Percentiles rank a stretch among this genome's conserved stretches.
Conservation (phyloP, 2,888 invertebrate genomes). For the Notocelia uddmanniana region DNA sequence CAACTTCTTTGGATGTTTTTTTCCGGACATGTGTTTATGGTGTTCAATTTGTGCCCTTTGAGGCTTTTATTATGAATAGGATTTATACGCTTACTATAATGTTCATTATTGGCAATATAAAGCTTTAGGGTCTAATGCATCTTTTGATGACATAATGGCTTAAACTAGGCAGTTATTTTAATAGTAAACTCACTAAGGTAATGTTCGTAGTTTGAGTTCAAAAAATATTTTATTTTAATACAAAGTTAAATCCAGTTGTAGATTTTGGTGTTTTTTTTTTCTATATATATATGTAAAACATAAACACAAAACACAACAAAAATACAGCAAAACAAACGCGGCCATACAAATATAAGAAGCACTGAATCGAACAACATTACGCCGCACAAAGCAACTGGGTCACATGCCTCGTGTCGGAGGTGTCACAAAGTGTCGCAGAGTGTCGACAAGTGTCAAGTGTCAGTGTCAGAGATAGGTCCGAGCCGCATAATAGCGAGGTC, state of each 20-base stretch:
- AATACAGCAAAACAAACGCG: neutral
- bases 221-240: no score
- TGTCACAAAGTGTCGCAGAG: conserved; percentile 37
- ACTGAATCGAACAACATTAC: conserved; percentile 17
- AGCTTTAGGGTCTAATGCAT: conserved; percentile 29
- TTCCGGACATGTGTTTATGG: conserved; percentile 77
- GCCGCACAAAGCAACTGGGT: conserved; percentile 42
- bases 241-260: no score
- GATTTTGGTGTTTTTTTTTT: no score
- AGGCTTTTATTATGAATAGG: conserved; percentile 64
- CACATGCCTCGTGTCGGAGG: conserved; percentile 29
- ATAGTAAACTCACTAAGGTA: neutral
- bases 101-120: conserved; percentile 40
- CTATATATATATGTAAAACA: neutral
- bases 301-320: neutral
- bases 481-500: conserved; percentile 38
- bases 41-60: conserved; percentile 80
- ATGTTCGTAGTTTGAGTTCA: no score
- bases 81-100: conserved; percentile 62
- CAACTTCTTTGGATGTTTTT: conserved; percentile 55
- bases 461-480: conserved; percentile 46
- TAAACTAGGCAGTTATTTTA: conserved; percentile 7
- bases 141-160: conserved; percentile 11
- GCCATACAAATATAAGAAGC: conserved; percentile 2
- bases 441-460: conserved; percentile 44